phyloP scores from a whole-genome alignment of 1,140 invertebrate genomes.

The Varroa destructor region DNA sequence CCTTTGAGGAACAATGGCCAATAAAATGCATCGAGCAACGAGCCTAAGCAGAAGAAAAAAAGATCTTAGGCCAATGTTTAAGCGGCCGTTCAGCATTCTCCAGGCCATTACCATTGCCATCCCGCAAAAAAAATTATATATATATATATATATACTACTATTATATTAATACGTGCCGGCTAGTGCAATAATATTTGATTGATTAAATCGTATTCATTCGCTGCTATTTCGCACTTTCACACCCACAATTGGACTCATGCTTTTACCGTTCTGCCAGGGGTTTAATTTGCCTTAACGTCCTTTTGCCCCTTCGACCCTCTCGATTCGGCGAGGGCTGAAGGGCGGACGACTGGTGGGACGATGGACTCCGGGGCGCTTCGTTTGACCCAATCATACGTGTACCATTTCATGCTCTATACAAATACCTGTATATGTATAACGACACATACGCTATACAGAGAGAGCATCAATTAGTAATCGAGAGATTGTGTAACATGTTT shows the following conservation, averaged over 20 bases:
- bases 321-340: too few relatives aligned
- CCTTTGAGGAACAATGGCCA: too few relatives aligned
- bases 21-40: too few relatives aligned
- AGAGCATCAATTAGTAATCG: too few relatives aligned
- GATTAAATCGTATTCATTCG: slow-evolving; percentile 1
- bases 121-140: neutral
- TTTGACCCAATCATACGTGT: too few relatives aligned
- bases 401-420: too few relatives aligned
- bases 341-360: too few relatives aligned
- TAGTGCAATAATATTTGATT: slow-evolving; percentile 27
- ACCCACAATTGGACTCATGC: neutral
- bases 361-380: too few relatives aligned
- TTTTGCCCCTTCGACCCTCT: neutral
- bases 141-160: neutral
- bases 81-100: neutral
- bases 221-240: neutral
- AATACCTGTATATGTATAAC: too few relatives aligned
- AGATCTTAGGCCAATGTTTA: neutral
- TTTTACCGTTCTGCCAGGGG: neutral
- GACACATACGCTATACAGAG: too few relatives aligned
- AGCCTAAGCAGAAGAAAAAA: too few relatives aligned
- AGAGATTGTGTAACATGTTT: too few relatives aligned
- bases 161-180: slow-evolving; percentile 1
- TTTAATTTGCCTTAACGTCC: neutral
- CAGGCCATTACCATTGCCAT: neutral